Conservation (phyloP, 2,797 vertebrate genomes). For the Iguana delicatissima region DNA sequence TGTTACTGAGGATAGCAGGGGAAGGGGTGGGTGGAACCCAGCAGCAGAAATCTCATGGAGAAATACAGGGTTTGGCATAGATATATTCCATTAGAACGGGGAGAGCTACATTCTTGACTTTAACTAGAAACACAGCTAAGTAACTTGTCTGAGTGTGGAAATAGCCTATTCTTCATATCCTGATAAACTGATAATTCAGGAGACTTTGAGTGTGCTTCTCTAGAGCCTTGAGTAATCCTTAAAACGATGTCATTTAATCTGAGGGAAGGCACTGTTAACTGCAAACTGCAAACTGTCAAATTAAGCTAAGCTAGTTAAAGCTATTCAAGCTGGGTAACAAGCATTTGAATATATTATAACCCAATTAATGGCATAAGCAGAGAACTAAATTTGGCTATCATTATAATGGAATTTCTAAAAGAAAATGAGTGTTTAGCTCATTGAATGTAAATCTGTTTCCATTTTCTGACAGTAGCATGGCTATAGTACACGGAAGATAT, state of each 20-base stretch:
- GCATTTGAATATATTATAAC: constrained; percentile 6
- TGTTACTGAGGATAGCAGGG: not conserved
- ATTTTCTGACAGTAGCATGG: not conserved
- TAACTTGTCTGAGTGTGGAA: too few species aligned
- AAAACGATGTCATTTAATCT: constrained; percentile 1
- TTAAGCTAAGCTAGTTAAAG: constrained; percentile 30
- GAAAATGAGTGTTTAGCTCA: not conserved
- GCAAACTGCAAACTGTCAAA: not conserved
- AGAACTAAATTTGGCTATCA: not conserved
- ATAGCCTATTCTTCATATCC: not conserved
- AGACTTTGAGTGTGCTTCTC: not conserved
- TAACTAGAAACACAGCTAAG: not conserved
- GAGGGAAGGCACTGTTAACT: constrained; percentile 1
- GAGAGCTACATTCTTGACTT: not conserved
- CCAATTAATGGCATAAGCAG: constrained; percentile 28
- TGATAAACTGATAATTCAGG: not conserved
- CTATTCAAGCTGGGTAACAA: not conserved
- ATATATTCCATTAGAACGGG: constrained; percentile 1
- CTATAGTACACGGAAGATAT: not conserved
- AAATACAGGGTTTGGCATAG: constrained; percentile 7
- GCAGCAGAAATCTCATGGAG: not conserved
- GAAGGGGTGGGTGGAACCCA: not conserved
- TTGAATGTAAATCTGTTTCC: not conserved
- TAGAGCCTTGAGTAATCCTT: constrained; percentile 25
- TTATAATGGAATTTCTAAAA: not conserved